Percentiles rank a stretch among this genome's conserved stretches.
phyloP scores from a whole-genome alignment of 2,888 invertebrate genomes.

The Netelia fuscicornis region DNA sequence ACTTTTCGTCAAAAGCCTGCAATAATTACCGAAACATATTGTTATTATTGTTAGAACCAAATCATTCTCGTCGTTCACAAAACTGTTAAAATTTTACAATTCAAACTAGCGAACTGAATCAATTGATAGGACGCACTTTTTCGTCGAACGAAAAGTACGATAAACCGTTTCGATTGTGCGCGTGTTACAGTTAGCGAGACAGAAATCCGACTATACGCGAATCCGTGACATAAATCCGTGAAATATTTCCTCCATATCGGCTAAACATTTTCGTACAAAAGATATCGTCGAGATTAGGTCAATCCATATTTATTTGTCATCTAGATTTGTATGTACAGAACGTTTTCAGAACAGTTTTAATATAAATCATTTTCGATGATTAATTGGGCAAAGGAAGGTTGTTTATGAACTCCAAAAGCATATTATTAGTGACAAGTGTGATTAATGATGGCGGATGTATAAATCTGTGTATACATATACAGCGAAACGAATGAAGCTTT shows the following conservation, averaged over 20 bases:
- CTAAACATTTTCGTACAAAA: background rate
- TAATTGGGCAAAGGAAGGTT: background rate
- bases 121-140: too few species aligned
- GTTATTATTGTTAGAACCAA: too few species aligned
- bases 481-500: constrained; percentile 36
- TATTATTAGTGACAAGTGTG: constrained; percentile 5
- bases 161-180: too few species aligned
- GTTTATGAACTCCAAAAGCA: background rate
- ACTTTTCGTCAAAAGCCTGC: too few species aligned
- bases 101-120: too few species aligned
- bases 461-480: background rate
- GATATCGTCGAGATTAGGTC: background rate
- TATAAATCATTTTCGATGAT: constrained; percentile 21
- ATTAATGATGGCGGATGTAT: background rate
- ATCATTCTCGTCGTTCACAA: too few species aligned
- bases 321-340: background rate
- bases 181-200: too few species aligned
- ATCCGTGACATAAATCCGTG: background rate
- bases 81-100: too few species aligned
- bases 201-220: too few species aligned
- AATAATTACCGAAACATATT: too few species aligned
- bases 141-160: too few species aligned
- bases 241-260: background rate
- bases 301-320: constrained; percentile 21
- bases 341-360: background rate